These are phyloP conservation scores for Mimumesa dahlbomi DNA, from an alignment of 2,888 invertebrate genomes.

Conservation along the genomic window DNA sequence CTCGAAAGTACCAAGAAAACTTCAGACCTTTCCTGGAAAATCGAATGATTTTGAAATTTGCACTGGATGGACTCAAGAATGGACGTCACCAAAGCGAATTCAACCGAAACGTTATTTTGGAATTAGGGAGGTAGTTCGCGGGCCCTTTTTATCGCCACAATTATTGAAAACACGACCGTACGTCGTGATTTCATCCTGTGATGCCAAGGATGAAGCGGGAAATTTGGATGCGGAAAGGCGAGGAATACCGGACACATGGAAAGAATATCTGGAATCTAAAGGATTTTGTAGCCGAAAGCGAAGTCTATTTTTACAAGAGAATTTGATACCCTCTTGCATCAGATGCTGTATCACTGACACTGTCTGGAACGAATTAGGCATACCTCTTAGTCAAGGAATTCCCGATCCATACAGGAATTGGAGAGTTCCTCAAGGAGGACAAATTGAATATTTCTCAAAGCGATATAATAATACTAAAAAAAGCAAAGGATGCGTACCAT, in stretches of 20 bases:
- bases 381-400: conserved; percentile 57
- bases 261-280: conserved; percentile 45
- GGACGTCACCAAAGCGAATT: conserved; percentile 24
- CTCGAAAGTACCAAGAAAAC: not conserved
- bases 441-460: not conserved
- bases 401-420: conserved; percentile 56
- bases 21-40: not conserved
- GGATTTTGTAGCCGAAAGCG: conserved; percentile 33
- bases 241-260: conserved; percentile 61
- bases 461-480: too few species aligned
- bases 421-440: not conserved
- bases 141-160: conserved; percentile 44
- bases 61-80: conserved; percentile 39
- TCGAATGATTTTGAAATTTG: conserved; percentile 1
- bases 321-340: conserved; percentile 36
- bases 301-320: conserved; percentile 1
- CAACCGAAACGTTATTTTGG: not conserved
- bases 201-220: not conserved
- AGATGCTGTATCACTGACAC: conserved; percentile 43
- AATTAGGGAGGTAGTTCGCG: conserved; percentile 42
- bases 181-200: not conserved
- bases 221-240: conserved; percentile 1
- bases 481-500: too few species aligned
- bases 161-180: conserved; percentile 28
- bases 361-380: conserved; percentile 53